phyloP scores from a whole-genome alignment of 2,888 invertebrate genomes.

The Melieria crassipennis region DNA sequence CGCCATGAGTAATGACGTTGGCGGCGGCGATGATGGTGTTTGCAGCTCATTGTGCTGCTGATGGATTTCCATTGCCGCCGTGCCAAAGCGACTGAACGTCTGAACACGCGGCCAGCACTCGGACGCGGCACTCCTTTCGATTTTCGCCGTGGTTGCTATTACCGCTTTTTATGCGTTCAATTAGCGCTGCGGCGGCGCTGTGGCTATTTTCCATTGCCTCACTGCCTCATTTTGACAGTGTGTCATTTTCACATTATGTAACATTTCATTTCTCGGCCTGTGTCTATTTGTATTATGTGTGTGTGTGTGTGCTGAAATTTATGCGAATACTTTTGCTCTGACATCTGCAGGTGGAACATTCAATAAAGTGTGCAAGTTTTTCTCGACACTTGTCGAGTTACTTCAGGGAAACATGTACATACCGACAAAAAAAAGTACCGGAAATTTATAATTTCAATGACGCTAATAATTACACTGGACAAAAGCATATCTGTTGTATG shows the following conservation, averaged over 20 bases:
- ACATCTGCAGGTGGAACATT: conserved; percentile 12
- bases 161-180: conserved; percentile 9
- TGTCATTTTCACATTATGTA: conserved; percentile 26
- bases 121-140: conserved; percentile 32
- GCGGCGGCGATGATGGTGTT: conserved; percentile 21
- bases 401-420: background rate
- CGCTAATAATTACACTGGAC: too few species aligned
- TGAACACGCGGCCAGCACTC: conserved; percentile 11
- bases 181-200: conserved; percentile 18
- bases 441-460: too few species aligned
- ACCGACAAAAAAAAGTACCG: background rate
- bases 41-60: conserved; percentile 10
- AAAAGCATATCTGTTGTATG: too few species aligned
- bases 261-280: background rate
- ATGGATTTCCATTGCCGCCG: conserved; percentile 23
- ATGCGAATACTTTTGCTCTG: conserved; percentile 27
- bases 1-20: conserved; percentile 34
- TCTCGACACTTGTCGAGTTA: background rate
- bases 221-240: conserved; percentile 24
- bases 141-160: conserved; percentile 20
- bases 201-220: background rate
- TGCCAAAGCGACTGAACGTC: background rate
- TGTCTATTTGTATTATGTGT: background rate
- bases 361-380: background rate
- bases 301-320: conserved; percentile 18